phyloP scores from a whole-genome alignment of 2,113 vertebrate genomes.

The Brachirus orientalis region DNA sequence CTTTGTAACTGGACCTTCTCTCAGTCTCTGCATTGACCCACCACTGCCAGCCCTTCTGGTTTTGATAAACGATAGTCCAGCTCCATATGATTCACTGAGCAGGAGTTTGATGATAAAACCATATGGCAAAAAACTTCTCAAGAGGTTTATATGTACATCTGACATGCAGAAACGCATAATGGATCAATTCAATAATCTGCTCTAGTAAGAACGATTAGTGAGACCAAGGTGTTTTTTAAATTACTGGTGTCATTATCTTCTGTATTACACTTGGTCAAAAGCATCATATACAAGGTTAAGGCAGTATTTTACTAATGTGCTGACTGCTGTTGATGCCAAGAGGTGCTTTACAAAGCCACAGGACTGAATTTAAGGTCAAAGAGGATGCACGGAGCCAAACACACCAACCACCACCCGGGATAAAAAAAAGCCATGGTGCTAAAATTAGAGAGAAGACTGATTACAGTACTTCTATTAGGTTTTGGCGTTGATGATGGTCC shows the following conservation, averaged over 20 bases:
- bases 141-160: slow-evolving; percentile 52
- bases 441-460: slow-evolving; percentile 73
- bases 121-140: slow-evolving; percentile 46
- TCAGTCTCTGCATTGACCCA: slow-evolving; percentile 29
- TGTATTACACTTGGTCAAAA: slow-evolving; percentile 28
- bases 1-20: slow-evolving; percentile 52
- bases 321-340: slow-evolving; percentile 49
- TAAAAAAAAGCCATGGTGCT: slow-evolving; percentile 62
- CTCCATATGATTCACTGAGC: slow-evolving; percentile 43
- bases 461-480: slow-evolving; percentile 73
- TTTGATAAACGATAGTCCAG: slow-evolving; percentile 63
- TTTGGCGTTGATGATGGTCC: slow-evolving; percentile 66
- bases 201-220: slow-evolving; percentile 32
- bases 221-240: slow-evolving; percentile 41
- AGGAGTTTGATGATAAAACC: slow-evolving; percentile 56
- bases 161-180: slow-evolving; percentile 40
- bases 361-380: slow-evolving; percentile 64
- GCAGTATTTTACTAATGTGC: slow-evolving; percentile 49
- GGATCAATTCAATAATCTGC: slow-evolving; percentile 43
- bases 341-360: slow-evolving; percentile 57
- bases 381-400: slow-evolving; percentile 62
- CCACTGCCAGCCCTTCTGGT: slow-evolving; percentile 55
- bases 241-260: slow-evolving; percentile 30
- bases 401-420: slow-evolving; percentile 61
- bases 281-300: slow-evolving; percentile 34